Percentiles rank a stretch among this genome's conserved stretches.
These are phyloP conservation scores for Crocuta crocuta DNA, from an alignment of 2,113 vertebrate species.

Conservation along the genomic window DNA sequence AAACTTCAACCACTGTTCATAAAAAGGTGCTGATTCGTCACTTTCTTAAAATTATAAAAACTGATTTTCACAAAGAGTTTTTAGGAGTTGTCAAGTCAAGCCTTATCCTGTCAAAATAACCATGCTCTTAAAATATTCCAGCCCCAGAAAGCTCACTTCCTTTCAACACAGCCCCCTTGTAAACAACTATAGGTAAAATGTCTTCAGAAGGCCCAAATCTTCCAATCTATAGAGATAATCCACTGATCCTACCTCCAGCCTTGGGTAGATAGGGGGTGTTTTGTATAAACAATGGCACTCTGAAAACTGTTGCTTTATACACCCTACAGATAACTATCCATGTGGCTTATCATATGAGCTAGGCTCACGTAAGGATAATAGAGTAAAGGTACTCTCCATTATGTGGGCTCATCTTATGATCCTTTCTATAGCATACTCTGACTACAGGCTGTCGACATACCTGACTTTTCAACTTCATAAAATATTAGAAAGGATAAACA, in stretches of 20 bases:
- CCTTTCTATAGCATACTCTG: not conserved
- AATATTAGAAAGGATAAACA: conserved; percentile 6
- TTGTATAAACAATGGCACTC: not conserved
- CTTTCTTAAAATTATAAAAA: conserved; percentile 23
- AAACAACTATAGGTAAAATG: not conserved
- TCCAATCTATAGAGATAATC: not conserved
- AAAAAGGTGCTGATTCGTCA: not conserved
- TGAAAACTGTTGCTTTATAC: not conserved
- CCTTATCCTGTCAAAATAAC: not conserved
- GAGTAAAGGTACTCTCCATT: not conserved
- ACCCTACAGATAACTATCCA: not conserved
- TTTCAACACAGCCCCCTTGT: not conserved
- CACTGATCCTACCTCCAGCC: not conserved
- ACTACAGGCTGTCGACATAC: not conserved
- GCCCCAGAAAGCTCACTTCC: not conserved
- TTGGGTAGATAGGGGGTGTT: not conserved
- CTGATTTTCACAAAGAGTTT: not conserved
- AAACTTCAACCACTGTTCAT: not conserved
- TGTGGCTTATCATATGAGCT: not conserved
- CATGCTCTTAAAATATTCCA: not conserved
- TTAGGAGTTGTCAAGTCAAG: not conserved
- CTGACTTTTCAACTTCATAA: conserved; percentile 31
- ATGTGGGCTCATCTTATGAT: not conserved
- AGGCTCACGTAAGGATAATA: not conserved
- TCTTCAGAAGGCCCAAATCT: not conserved